Base-by-base conservation (phyloP, 2,797 vertebrate species). In the Lateolabrax maculatus region DNA sequence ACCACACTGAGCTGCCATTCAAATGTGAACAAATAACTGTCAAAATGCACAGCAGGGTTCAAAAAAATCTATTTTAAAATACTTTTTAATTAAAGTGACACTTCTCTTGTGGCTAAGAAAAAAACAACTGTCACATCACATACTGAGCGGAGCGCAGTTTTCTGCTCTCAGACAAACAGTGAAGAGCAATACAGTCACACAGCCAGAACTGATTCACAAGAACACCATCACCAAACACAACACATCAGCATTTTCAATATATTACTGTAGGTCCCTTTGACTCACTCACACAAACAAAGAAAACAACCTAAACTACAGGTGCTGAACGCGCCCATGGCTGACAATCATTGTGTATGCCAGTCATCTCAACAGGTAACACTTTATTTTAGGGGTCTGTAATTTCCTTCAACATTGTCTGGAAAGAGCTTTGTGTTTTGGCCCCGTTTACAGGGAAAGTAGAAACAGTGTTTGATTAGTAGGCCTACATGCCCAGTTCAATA, bases 61-160 rank as follows among this genome's bases (percentile, higher is more conserved):
- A 52, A 71, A 70, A 15, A 63, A 51, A 52, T 55, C 18, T 16
- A 53, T 71, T 75, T 62, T 58, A 31, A 70, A 88, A 79, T 85
- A 48, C 21, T 29, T 64, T 83, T 89, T 93, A 88, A 92, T 93
- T 83, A 79, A 93, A 89, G 86, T 93, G 90, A 92, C 62, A 84
- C 39, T 77, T 87, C 68, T 83, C 60, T 81, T 58, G 77, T 83
- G 65, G 75, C 90, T 84, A 90, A 82, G 83, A 79, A 63, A 34
- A 60, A 0, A 69, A 67, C 4, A 56, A 41, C 31, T 19, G 44
- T 67, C 37, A 80, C 75, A 73, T 80, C 81, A 79, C 84, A 82
- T 41, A 72, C 65, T 46, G 61, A 70, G 64, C 29, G 15, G 69
- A 74, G 70, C 69, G 79, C 66, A 79, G n/a, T 75, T 78, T 69